Evolutionary conservation across 2,797 vertebrate genomes (phyloP), one percentile per base, ranked within the genome.

Genomic region (Acipenser oxyrinchus): DNA sequence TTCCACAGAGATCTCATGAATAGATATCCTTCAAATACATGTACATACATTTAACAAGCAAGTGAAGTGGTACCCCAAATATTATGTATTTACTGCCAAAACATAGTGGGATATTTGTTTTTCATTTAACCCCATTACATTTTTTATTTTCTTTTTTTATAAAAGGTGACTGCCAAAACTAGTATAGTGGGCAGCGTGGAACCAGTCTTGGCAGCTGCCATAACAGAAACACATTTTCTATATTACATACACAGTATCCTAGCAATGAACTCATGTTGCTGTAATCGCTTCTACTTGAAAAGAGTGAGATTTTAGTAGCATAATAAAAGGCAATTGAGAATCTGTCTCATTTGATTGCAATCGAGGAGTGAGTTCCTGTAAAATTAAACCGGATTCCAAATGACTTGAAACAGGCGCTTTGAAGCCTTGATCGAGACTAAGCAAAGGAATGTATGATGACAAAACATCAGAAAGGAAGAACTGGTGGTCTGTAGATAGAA

Each of bases 311-410:
- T 79, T 82, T 68, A 64, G 66, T 84, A 79, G 84, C 81, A 78
- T 78, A 78, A 80, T 79, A 74, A 78, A 80, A 79, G 74, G 79
- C 84, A 73, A 77, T 81, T 37, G 71, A 75, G 61, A 75, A 70
- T n/a, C 60, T 10, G 79, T 82, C 80, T 83, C 78, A 70, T 74
- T 79, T 73, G 80, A 86, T 84, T 81, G 82, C 81, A 82, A 86
- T 87, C 81, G 77, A 84, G 79, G 73, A 79, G 75, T 74, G 75
- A 78, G 78, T 84, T 87, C 82, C 83, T 87, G 84, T 87, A 76
- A 85, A 87, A 86, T 83, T 80, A 84, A 86, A 80, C 80, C 76
- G 6, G 60, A 73, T 64, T 75, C 73, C 62, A 69, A 55, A 71
- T 68, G 50, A 60, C 61, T 48, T 58, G 55, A 66, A 58, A 49